Evolutionary conservation across 2,113 vertebrate genomes (phyloP).

Genomic region (Pterophyllum scalare): DNA sequence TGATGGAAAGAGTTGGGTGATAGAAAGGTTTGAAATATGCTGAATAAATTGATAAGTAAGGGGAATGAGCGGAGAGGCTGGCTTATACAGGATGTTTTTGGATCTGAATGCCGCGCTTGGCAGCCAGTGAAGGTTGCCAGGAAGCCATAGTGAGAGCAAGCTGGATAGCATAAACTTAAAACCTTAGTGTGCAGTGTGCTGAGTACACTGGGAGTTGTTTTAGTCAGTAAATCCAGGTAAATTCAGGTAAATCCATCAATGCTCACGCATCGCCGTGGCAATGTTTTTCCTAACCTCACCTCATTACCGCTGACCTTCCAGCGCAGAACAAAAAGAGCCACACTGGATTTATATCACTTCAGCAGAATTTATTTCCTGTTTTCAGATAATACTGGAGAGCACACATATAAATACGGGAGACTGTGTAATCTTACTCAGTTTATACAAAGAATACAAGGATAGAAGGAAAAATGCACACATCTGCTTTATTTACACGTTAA

Average conservation of each 20-base stretch:
- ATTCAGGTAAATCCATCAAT: conserved; percentile 54
- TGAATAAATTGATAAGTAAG: conserved; percentile 50
- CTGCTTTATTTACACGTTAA: too few species aligned
- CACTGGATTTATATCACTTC: not conserved
- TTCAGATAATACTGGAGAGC: conserved; percentile 9
- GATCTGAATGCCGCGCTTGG: not conserved
- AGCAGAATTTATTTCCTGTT: conserved; percentile 5
- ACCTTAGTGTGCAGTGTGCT: conserved; percentile 32
- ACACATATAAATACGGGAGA: not conserved
- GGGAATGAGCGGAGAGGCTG: conserved; percentile 19
- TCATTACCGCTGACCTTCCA: conserved; percentile 55
- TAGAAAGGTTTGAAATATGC: conserved; percentile 7
- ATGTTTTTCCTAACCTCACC: conserved; percentile 34
- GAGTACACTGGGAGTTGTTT: conserved; percentile 13
- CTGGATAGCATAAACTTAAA: conserved; percentile 33
- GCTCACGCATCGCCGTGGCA: not conserved
- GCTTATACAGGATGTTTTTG: conserved; percentile 23
- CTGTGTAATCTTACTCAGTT: not conserved
- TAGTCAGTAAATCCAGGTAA: conserved; percentile 35
- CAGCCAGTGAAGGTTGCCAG: conserved; percentile 34
- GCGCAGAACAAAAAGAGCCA: not conserved
- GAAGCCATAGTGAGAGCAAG: conserved; percentile 30
- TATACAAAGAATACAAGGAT: not conserved
- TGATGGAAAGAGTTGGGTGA: not conserved
- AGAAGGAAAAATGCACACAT: not conserved